Conservation (phyloP, 2,113 vertebrate species). For the Upupa epops region DNA sequence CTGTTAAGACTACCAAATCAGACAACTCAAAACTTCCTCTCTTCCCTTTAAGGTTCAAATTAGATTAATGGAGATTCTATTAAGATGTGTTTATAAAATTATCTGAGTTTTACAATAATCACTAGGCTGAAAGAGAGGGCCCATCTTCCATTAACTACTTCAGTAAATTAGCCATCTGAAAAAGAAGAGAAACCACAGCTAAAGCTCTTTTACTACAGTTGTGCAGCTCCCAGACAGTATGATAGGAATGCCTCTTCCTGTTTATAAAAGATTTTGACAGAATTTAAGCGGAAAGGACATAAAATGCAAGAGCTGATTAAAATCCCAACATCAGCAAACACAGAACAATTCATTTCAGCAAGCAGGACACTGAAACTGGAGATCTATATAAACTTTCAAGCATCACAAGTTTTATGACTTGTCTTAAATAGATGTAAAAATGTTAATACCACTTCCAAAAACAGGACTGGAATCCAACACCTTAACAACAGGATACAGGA, state of each 20-base stretch:
- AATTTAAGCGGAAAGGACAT: neutral
- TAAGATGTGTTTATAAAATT: neutral
- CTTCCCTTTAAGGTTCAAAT: neutral
- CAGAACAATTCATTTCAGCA: neutral
- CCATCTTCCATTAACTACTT: neutral
- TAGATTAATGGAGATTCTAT: neutral
- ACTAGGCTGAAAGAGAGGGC: neutral
- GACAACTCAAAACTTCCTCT: neutral
- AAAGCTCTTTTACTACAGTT: neutral
- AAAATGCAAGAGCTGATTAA: neutral
- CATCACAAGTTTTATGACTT: neutral
- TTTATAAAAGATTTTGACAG: neutral
- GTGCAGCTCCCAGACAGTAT: neutral
- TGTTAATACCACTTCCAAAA: neutral
- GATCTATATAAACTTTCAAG: neutral
- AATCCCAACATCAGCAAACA: neutral
- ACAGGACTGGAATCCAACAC: neutral
- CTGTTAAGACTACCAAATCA: neutral
- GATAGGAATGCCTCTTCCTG: neutral
- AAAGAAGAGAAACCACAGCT: neutral
- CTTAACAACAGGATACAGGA: neutral
- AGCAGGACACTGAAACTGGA: neutral
- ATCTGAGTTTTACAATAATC: neutral
- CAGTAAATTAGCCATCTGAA: neutral
- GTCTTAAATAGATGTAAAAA: no score